Evolutionary conservation across 2,113 vertebrate genomes (phyloP).

Genomic region (Loxodonta africana): DNA sequence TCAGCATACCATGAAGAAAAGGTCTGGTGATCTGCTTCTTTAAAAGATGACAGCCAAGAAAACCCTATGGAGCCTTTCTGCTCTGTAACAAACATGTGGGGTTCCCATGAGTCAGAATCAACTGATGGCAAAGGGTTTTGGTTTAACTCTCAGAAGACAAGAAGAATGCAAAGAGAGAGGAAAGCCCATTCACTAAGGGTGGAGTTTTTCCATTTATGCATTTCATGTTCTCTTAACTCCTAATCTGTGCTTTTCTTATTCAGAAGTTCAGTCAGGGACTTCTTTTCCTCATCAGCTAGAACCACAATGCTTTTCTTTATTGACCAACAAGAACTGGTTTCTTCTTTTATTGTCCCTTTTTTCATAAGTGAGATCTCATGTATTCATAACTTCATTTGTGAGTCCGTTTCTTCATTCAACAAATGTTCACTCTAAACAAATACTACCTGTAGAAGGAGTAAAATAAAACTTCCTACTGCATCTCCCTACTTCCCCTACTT

Average conservation of each 20-base stretch:
- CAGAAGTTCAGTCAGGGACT: background rate
- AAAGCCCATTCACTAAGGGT: background rate
- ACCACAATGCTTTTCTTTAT: background rate
- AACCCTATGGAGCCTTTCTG: too few relatives aligned
- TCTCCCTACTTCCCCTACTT: too few relatives aligned
- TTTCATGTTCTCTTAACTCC: background rate
- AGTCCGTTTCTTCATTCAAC: background rate
- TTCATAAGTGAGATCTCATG: background rate
- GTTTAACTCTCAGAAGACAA: too few relatives aligned
- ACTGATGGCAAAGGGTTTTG: too few relatives aligned
- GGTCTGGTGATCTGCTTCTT: too few relatives aligned
- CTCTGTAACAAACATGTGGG: too few relatives aligned
- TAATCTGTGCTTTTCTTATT: background rate
- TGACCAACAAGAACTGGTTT: background rate
- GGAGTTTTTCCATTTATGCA: background rate
- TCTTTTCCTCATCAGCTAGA: background rate
- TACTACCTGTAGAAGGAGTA: background rate
- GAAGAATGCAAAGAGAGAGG: too few relatives aligned
- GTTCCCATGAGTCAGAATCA: too few relatives aligned
- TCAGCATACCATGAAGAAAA: too few relatives aligned
- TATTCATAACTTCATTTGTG: background rate
- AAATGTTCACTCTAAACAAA: background rate
- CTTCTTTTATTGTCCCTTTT: background rate
- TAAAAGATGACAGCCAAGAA: too few relatives aligned
- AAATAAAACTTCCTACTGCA: background rate